These are phyloP conservation scores for Gymnocypris eckloni DNA, from an alignment of 2,797 vertebrate genomes.

Conservation along the genomic window DNA sequence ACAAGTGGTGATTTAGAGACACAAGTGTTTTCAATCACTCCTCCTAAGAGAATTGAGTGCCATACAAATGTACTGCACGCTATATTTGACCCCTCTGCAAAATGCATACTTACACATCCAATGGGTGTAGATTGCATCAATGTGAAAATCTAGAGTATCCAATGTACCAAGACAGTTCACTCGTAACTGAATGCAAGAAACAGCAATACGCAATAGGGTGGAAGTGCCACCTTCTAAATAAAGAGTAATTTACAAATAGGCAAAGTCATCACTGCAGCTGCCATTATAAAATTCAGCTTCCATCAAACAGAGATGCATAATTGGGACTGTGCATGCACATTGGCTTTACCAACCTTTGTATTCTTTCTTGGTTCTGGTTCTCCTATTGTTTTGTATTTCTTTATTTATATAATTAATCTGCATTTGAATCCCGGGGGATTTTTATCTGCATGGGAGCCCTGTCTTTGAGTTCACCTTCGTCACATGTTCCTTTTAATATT, in stretches of 20 bases:
- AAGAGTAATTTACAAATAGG: neutral
- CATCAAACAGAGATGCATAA: neutral
- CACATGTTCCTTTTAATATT: neutral
- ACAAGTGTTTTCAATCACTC: slow-evolving; percentile 30
- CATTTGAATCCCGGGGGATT: neutral
- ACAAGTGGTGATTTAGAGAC: slow-evolving; percentile 20
- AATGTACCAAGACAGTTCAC: neutral
- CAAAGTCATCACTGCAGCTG: slow-evolving; percentile 7
- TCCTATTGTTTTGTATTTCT: neutral
- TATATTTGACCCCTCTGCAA: neutral
- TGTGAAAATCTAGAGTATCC: neutral
- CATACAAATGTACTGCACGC: neutral
- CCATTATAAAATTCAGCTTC: neutral
- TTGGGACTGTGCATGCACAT: neutral
- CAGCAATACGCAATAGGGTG: neutral
- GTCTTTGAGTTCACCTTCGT: neutral
- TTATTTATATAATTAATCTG: neutral
- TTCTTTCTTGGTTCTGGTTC: neutral
- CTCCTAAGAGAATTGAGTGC: neutral
- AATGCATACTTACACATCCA: neutral
- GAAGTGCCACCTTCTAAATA: neutral
- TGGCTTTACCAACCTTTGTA: neutral
- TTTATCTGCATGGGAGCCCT: neutral
- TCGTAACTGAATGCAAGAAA: neutral
- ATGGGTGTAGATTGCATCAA: neutral